phyloP scores from a whole-genome alignment of 2,113 vertebrate species.

The Silurus meridionalis region DNA sequence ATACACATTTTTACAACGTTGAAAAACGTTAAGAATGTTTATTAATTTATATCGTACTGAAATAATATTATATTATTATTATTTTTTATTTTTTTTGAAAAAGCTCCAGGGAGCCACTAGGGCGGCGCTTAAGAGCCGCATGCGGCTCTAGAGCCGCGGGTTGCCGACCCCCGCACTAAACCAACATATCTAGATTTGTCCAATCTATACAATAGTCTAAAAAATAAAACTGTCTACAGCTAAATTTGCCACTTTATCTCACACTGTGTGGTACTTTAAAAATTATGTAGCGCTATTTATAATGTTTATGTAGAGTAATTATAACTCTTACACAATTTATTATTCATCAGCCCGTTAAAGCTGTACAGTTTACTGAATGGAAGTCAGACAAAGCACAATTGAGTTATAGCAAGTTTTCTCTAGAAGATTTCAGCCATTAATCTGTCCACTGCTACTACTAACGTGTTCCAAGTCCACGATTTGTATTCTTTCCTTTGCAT shows the following conservation, averaged over 20 bases:
- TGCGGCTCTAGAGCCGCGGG: no score
- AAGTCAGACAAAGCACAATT: neutral
- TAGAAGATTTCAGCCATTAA: slow-evolving; percentile 26
- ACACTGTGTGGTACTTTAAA: neutral
- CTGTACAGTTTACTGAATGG: neutral
- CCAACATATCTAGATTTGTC: neutral
- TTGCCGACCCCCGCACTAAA: no score
- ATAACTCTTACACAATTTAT: neutral
- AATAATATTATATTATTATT: no score
- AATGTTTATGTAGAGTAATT: neutral
- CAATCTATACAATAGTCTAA: neutral
- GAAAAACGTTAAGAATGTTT: no score
- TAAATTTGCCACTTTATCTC: neutral
- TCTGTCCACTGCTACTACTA: slow-evolving; percentile 34
- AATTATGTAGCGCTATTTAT: neutral
- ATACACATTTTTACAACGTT: no score
- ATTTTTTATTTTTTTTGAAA: no score
- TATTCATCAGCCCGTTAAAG: neutral
- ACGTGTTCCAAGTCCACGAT: neutral
- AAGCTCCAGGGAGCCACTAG: no score
- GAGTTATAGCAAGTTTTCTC: slow-evolving; percentile 16
- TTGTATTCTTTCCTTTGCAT: neutral
- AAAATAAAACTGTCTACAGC: neutral
- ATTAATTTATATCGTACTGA: no score
- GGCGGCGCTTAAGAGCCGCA: no score